Evolutionary conservation across 1,140 invertebrate species (phyloP).

Genomic region (Streblospio benedicti): DNA sequence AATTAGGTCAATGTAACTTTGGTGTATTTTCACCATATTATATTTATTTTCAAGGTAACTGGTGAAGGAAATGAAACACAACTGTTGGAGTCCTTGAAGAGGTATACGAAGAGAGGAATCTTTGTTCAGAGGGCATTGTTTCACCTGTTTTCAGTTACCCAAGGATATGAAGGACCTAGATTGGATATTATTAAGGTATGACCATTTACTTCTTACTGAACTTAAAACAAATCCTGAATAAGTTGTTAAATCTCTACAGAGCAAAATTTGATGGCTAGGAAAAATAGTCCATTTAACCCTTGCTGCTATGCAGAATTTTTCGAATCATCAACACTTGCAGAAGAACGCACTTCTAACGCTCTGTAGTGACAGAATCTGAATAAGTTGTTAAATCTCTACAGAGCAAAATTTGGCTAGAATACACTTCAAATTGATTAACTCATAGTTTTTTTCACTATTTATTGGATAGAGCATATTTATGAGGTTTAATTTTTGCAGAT

Average conservation of each 20-base stretch:
- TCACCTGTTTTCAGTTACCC: conserved; percentile 61
- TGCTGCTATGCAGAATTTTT: conserved; percentile 64
- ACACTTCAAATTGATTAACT: too few relatives aligned
- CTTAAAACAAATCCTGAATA: neutral
- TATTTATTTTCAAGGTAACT: conserved; percentile 50
- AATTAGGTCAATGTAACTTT: neutral
- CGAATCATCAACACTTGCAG: conserved; percentile 61
- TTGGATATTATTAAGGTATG: conserved; percentile 55
- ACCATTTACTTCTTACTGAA: neutral
- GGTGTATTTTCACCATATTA: neutral
- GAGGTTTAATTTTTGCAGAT: conserved; percentile 49
- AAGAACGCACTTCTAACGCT: conserved; percentile 69
- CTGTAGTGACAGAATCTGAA: conserved; percentile 69
- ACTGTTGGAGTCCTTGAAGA: conserved; percentile 57
- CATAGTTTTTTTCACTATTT: too few relatives aligned
- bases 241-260: neutral
- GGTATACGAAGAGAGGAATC: conserved; percentile 55
- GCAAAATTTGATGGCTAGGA: conserved; percentile 55
- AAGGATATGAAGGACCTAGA: conserved; percentile 53
- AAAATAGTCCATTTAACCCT: conserved; percentile 62
- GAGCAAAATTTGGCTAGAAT: too few relatives aligned
- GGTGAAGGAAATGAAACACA: conserved; percentile 58
- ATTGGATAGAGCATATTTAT: too few relatives aligned
- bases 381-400: too few relatives aligned
- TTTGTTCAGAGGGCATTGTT: conserved; percentile 67